Base-by-base conservation (phyloP, 1,140 invertebrate genomes). In the Drosophila hydei region DNA sequence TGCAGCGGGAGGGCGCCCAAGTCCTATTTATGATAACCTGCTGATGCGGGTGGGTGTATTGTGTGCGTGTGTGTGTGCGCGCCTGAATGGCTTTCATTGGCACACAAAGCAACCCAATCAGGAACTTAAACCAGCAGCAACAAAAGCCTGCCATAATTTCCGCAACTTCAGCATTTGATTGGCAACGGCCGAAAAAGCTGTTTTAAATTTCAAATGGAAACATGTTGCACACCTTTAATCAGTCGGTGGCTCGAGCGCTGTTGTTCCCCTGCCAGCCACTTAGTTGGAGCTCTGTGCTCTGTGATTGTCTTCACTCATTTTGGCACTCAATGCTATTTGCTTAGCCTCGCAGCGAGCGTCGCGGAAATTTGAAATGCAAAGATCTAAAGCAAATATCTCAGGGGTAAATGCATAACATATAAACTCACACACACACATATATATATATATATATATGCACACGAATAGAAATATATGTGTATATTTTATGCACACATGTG, bases 251-350 rank as follows among this genome's bases (percentile, higher is more conserved):
- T 30, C 27, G 27, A 0, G 2, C 7, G 7, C 7, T 8, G 7
- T 30, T 30, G 9, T 2, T 4, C 3, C 25, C 1, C 25, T 27
- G 3, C 36, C 12, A n/a, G 6, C 19, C 7, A 6, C 16, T n/a
- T 21, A 9, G 16, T 11, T 30, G n/a, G 5, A 8, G 7, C 30
- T n/a, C 16, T 58, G 48, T 42, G 19, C 63, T n/a, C n/a, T n/a
- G n/a, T n/a, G 61, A 77, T 85, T 84, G 80, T 85, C 80, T 75
- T 77, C 72, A 75, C 83, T 78, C 75, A 85, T 78, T 88, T 88
- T 75, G 71, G 75, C 78, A 80, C 74, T 87, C 80, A 54, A 77
- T 85, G 77, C 67, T 88, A 75, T 85, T 81, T 88, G 71, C 71
- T 55, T 67, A 75, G 77, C 60, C 81, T 67, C 67, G 69, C 55